Evolutionary conservation across 2,113 vertebrate species (phyloP).

Genomic region (Labeo catla): DNA sequence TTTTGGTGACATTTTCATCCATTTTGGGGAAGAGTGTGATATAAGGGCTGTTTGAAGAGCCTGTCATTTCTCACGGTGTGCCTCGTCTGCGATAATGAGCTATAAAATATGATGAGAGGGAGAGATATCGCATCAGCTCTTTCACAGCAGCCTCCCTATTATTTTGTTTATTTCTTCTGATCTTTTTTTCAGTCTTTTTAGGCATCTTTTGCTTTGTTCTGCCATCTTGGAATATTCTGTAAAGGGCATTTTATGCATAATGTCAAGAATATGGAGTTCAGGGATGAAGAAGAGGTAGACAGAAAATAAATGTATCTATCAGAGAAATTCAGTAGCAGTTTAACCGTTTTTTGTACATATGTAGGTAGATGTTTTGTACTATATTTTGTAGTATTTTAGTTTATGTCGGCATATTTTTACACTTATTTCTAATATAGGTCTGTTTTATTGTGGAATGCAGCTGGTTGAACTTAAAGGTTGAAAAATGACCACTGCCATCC

Average conservation of each 20-base stretch:
- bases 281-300: neutral
- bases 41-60: conserved; percentile 6
- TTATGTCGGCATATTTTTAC: neutral
- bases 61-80: neutral
- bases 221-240: neutral
- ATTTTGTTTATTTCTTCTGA: neutral
- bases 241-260: conserved; percentile 8
- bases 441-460: neutral
- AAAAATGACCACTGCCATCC: neutral
- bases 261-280: neutral
- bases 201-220: neutral
- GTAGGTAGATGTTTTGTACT: too few relatives aligned
- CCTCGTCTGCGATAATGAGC: neutral
- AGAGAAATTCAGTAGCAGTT: neutral
- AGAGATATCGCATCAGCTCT: neutral
- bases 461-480: neutral
- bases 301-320: neutral
- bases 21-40: neutral
- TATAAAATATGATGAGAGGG: neutral
- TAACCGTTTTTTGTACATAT: too few relatives aligned
- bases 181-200: neutral
- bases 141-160: neutral
- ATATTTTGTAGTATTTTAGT: too few relatives aligned
- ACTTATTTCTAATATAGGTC: neutral
- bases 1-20: conserved; percentile 23